Percentiles rank a stretch among this genome's conserved stretches.
Conservation (phyloP, 2,797 vertebrate genomes). For the Cichlasoma orientale region DNA sequence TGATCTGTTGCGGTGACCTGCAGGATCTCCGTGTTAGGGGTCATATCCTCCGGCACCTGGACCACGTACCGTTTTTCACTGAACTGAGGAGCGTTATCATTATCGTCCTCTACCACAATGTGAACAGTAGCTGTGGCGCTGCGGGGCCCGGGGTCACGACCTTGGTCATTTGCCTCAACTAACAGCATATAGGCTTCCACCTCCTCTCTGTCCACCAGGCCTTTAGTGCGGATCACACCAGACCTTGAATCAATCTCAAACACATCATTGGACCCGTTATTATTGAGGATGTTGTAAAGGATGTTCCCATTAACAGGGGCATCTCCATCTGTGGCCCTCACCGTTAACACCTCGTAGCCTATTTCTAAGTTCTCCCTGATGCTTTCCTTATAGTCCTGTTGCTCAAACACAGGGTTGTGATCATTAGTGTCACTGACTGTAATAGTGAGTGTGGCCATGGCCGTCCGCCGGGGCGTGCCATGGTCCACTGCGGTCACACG, state of each 20-base stretch:
- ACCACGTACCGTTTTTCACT: constrained; percentile 92
- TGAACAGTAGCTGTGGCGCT: constrained; percentile 89
- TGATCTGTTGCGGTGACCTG: constrained; percentile 89
- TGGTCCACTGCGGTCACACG: constrained; percentile 88
- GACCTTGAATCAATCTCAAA: constrained; percentile 95
- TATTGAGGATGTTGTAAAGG: constrained; percentile 89
- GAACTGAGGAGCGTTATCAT: constrained; percentile 94
- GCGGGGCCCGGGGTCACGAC: constrained; percentile 88
- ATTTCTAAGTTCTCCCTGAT: constrained; percentile 95
- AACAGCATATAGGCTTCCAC: constrained; percentile 88
- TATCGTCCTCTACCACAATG: constrained; percentile 93
- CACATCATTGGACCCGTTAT: constrained; percentile 77
- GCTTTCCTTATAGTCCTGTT: constrained; percentile 92
- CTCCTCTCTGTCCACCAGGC: constrained; percentile 88
- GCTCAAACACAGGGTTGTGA: constrained; percentile 91
- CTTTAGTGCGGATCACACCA: constrained; percentile 91
- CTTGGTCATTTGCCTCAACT: constrained; percentile 93
- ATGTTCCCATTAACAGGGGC: constrained; percentile 92
- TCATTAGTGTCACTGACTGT: constrained; percentile 91
- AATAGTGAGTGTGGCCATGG: constrained; percentile 92
- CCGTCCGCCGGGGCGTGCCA: constrained; percentile 86
- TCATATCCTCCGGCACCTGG: constrained; percentile 89
- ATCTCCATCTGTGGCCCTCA: constrained; percentile 92
- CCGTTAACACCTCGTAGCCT: constrained; percentile 93
- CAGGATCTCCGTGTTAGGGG: constrained; percentile 85